phyloP scores from a whole-genome alignment of 2,797 vertebrate genomes.

The Gallirallus australis region DNA sequence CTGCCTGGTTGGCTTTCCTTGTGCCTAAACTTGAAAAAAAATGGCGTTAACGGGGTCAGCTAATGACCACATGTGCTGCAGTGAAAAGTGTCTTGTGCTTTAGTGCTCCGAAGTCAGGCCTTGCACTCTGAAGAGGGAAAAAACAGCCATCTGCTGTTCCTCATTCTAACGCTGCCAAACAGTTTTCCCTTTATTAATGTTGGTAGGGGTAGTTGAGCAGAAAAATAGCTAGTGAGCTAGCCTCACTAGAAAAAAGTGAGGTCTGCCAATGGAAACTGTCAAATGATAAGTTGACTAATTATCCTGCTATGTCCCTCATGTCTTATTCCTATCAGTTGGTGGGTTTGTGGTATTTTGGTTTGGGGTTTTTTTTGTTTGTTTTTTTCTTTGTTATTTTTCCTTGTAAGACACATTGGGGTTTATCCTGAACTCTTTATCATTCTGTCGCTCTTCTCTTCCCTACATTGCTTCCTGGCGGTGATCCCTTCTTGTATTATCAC shows the following conservation, averaged over 20 bases:
- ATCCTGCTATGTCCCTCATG: background rate
- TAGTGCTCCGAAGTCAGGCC: background rate
- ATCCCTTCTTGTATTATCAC: background rate
- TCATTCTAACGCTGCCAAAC: background rate
- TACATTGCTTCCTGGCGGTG: background rate
- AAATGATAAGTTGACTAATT: background rate
- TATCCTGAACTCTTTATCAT: background rate
- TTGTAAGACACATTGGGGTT: background rate
- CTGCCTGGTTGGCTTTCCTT: background rate
- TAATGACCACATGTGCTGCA: background rate
- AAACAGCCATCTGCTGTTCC: background rate
- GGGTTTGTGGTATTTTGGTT: too few species aligned
- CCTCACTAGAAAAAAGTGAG: background rate
- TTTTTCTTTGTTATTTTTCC: background rate
- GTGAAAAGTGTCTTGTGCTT: background rate
- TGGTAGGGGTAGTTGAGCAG: background rate
- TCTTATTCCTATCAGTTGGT: background rate
- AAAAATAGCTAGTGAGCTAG: background rate
- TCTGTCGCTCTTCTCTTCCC: background rate
- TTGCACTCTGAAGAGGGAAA: background rate
- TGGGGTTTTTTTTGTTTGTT: too few species aligned
- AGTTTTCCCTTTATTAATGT: background rate
- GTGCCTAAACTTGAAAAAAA: background rate
- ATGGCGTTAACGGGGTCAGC: background rate
- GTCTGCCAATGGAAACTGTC: background rate